Evolutionary conservation across 2,888 invertebrate genomes (phyloP).

Genomic region (Pollenia labialis): DNA sequence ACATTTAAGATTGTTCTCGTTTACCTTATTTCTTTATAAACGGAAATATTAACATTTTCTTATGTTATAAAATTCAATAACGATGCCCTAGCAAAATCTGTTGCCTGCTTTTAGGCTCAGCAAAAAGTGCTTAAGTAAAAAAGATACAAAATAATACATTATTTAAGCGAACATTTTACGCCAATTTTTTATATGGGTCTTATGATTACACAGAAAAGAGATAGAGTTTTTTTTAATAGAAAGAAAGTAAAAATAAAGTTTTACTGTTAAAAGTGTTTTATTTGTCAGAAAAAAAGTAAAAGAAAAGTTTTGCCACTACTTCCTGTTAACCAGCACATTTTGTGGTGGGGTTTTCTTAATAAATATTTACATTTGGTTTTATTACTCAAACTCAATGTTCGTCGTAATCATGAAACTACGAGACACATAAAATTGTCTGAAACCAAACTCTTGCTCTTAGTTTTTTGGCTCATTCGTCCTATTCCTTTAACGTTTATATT

Average conservation of each 20-base stretch:
- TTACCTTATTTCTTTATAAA: constrained; percentile 15
- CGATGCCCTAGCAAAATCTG: constrained; percentile 30
- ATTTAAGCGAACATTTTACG: constrained; percentile 28
- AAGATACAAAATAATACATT: constrained; percentile 19
- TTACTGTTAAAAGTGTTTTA: constrained; percentile 14
- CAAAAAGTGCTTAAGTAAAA: neutral
- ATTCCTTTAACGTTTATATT: constrained; percentile 76
- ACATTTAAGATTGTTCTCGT: constrained; percentile 42
- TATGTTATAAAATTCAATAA: constrained; percentile 60
- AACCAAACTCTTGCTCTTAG: constrained; percentile 24
- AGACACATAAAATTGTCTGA: constrained; percentile 68
- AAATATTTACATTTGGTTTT: constrained; percentile 71
- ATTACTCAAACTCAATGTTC: constrained; percentile 46
- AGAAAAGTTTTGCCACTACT: neutral
- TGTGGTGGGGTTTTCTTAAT: constrained; percentile 48
- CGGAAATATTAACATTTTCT: constrained; percentile 61
- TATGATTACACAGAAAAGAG: neutral
- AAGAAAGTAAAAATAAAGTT: constrained; percentile 31
- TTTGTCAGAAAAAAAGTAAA: neutral
- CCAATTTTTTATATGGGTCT: neutral
- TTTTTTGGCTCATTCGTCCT: neutral
- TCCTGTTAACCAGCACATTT: neutral
- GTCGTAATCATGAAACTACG: constrained; percentile 2
- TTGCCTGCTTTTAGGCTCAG: constrained; percentile 42
- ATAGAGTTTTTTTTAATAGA: constrained; percentile 13